Evolutionary conservation across 2,797 vertebrate species (phyloP).

Genomic region (Melanotaenia pygmaea): DNA sequence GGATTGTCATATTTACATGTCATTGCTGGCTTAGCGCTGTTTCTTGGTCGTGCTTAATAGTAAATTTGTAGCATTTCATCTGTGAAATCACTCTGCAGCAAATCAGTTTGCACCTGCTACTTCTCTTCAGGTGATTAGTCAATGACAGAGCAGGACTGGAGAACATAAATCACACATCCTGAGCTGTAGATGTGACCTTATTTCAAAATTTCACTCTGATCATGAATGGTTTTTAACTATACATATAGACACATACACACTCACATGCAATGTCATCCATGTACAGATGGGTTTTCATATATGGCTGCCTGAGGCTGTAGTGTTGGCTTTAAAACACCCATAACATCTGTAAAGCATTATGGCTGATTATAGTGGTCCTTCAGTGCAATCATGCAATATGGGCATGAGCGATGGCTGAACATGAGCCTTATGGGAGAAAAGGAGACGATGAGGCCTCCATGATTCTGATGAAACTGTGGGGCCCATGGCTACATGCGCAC

Average conservation of each 20-base stretch:
- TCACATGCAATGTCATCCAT: slow-evolving; percentile 40
- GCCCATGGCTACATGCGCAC: slow-evolving; percentile 34
- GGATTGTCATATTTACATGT: slow-evolving; percentile 64
- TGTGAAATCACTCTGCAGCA: slow-evolving; percentile 68
- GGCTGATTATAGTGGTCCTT: slow-evolving; percentile 78
- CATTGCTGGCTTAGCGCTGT: slow-evolving; percentile 43
- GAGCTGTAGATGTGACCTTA: slow-evolving; percentile 67
- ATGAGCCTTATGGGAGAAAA: slow-evolving; percentile 60
- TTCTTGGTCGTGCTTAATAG: slow-evolving; percentile 41
- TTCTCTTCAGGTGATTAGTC: slow-evolving; percentile 73
- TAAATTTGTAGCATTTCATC: slow-evolving; percentile 56
- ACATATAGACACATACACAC: slow-evolving; percentile 24
- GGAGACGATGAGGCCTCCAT: slow-evolving; percentile 48
- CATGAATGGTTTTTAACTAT: slow-evolving; percentile 45
- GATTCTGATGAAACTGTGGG: slow-evolving; percentile 49
- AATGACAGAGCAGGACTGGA: slow-evolving; percentile 60
- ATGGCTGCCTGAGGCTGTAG: slow-evolving; percentile 67
- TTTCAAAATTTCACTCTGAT: slow-evolving; percentile 62
- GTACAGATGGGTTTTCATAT: slow-evolving; percentile 74
- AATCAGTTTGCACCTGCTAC: slow-evolving; percentile 76
- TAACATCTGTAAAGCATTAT: slow-evolving; percentile 82
- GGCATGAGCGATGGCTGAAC: slow-evolving; percentile 65
- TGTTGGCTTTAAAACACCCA: slow-evolving; percentile 76
- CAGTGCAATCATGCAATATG: slow-evolving; percentile 75
- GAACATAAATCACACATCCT: slow-evolving; percentile 70